A percentile compares a stretch with the other conserved stretches of the same genome.
These are phyloP conservation scores for Neolamprologus variostigma DNA, from an alignment of 2,113 vertebrate species.

Conservation along the genomic window DNA sequence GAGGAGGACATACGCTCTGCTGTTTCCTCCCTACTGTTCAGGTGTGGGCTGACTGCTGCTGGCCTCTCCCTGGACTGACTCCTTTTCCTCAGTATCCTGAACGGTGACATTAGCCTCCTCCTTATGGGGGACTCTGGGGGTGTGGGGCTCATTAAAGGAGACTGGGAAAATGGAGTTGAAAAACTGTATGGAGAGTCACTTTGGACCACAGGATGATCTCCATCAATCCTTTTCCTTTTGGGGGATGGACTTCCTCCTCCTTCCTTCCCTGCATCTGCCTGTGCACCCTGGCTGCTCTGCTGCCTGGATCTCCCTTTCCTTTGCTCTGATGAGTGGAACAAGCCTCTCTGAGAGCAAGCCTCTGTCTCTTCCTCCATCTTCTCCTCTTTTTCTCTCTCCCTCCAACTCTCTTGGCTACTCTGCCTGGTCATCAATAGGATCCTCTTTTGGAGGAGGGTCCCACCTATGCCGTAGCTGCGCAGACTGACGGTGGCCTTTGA, in stretches of 20 bases:
- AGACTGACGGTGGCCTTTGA: conserved; percentile 73
- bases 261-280: neutral
- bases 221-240: neutral
- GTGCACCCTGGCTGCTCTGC: neutral
- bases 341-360: neutral
- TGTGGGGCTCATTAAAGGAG: conserved; percentile 18
- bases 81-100: conserved; percentile 79
- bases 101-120: conserved; percentile 60
- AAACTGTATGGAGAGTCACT: neutral
- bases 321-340: neutral
- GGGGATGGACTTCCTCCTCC: neutral
- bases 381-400: conserved; percentile 8
- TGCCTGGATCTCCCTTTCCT: neutral
- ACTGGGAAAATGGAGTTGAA: neutral
- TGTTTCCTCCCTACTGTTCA: neutral
- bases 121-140: conserved; percentile 57
- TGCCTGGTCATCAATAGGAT: conserved; percentile 76
- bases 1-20: neutral
- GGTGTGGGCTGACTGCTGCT: neutral
- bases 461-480: conserved; percentile 92
- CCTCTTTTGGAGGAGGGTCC: conserved; percentile 84
- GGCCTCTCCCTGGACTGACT: conserved; percentile 78
- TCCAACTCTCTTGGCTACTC: conserved; percentile 53
- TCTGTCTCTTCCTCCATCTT: neutral
- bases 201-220: neutral